Percentiles rank a stretch among this genome's conserved stretches.
Conservation (phyloP, 23 tunicate species). For the Trididemnum miniatum region DNA sequence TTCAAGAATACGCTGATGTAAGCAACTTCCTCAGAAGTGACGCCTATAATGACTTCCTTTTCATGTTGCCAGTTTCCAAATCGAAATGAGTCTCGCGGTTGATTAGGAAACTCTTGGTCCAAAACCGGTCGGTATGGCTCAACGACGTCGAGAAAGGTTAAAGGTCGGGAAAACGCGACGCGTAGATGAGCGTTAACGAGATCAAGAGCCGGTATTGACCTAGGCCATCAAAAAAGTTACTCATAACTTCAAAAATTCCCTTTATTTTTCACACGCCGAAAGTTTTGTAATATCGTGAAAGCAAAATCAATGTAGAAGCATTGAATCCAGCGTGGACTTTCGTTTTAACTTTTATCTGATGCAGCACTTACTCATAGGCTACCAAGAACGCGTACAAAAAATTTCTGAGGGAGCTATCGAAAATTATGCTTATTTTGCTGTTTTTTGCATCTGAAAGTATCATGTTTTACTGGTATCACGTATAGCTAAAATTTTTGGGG, state of each 20-base stretch:
- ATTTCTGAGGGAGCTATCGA: too few relatives aligned
- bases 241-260: neutral
- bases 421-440: too few relatives aligned
- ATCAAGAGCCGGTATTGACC: neutral
- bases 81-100: slow-evolving; percentile 39
- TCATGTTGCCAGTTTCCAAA: slow-evolving; percentile 52
- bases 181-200: neutral
- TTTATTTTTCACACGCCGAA: neutral
- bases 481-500: too few relatives aligned
- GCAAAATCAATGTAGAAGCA: too few relatives aligned
- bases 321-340: too few relatives aligned
- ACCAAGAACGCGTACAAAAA: too few relatives aligned
- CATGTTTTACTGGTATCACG: too few relatives aligned
- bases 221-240: neutral
- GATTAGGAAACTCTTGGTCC: slow-evolving; percentile 56
- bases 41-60: slow-evolving; percentile 50
- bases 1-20: slow-evolving; percentile 1
- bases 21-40: slow-evolving; percentile 35
- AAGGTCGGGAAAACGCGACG: neutral
- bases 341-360: too few relatives aligned
- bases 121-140: slow-evolving; percentile 53
- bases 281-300: too few relatives aligned
- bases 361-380: too few relatives aligned
- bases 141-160: slow-evolving; percentile 10
- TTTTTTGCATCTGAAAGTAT: too few relatives aligned